Evolutionary conservation across 2,113 vertebrate genomes (phyloP).

Genomic region (Panthera uncia): DNA sequence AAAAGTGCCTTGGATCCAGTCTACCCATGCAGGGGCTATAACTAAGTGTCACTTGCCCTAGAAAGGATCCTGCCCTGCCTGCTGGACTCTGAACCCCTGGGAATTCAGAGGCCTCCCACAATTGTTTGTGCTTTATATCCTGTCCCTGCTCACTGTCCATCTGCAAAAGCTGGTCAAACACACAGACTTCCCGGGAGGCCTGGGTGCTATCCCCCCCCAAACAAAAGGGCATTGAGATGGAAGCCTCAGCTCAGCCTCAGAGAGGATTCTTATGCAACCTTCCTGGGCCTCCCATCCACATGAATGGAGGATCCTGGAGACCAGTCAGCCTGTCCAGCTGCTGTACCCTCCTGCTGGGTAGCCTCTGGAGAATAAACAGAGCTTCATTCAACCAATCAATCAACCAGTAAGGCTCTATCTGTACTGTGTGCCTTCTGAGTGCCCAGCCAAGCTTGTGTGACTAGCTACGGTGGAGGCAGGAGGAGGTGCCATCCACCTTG

Average conservation of each 20-base stretch:
- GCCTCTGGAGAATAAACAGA: conserved; percentile 58
- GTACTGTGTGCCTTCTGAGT: not conserved
- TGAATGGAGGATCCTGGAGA: conserved; percentile 64
- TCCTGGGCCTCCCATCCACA: conserved; percentile 59
- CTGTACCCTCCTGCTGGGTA: conserved; percentile 62
- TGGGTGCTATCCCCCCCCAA: conserved; percentile 22
- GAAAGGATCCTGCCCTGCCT: not conserved
- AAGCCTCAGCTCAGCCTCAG: conserved; percentile 49
- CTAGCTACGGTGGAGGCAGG: not conserved
- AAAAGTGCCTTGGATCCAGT: not conserved
- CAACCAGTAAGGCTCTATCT: conserved; percentile 17
- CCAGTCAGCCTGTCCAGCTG: conserved; percentile 51
- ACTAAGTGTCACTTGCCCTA: not conserved
- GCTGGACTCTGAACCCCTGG: conserved; percentile 18
- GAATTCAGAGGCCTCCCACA: conserved; percentile 6
- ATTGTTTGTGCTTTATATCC: conserved; percentile 51
- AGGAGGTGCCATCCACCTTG: not conserved
- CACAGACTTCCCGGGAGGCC: conserved; percentile 51
- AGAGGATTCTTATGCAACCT: conserved; percentile 73
- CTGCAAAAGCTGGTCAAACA: conserved; percentile 70
- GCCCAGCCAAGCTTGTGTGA: not conserved
- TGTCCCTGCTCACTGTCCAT: conserved; percentile 13
- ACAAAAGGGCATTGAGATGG: conserved; percentile 78
- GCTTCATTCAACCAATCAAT: conserved; percentile 63
- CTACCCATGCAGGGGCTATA: not conserved